Percentiles rank a stretch among this genome's conserved stretches.
Evolutionary conservation across 2,888 invertebrate genomes (phyloP).

Genomic region (Apotomis capreana): DNA sequence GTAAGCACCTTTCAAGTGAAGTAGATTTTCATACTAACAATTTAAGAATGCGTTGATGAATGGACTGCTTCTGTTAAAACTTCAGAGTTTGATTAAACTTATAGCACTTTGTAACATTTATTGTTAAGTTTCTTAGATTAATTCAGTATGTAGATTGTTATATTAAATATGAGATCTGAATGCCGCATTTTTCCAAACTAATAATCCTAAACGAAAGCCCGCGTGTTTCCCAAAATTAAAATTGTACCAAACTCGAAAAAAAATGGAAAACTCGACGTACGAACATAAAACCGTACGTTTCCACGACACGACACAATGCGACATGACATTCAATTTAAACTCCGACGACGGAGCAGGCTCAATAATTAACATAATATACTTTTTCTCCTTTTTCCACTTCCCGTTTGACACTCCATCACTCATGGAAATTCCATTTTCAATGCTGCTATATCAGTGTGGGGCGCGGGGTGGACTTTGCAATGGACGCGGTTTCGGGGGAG

Average conservation of each 20-base stretch:
- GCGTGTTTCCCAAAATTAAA: conserved; percentile 38
- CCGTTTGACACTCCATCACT: conserved; percentile 84
- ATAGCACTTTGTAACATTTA: too few species aligned
- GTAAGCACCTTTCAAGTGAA: too few species aligned
- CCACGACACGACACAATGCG: conserved; percentile 56
- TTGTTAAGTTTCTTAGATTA: too few species aligned
- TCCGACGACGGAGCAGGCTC: conserved; percentile 74
- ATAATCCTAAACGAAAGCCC: conserved; percentile 13
- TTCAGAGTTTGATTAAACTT: too few species aligned
- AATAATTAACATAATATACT: conserved; percentile 83
- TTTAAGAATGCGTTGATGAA: too few species aligned
- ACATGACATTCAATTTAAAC: conserved; percentile 83
- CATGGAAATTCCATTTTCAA: conserved; percentile 84
- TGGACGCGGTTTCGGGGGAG: conserved; percentile 80
- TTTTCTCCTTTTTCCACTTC: conserved; percentile 82
- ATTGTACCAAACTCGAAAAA: conserved; percentile 40
- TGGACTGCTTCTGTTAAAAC: too few species aligned
- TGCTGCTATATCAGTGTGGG: conserved; percentile 78
- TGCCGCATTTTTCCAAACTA: background rate
- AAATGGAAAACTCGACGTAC: conserved; percentile 55
- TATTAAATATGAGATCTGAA: too few species aligned
- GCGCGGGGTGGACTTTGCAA: conserved; percentile 79
- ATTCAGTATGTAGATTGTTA: too few species aligned
- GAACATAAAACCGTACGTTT: conserved; percentile 61
- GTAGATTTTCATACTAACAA: too few species aligned